Evolutionary conservation across 2,888 invertebrate species (phyloP).

Genomic region (Auanema freiburgensis): DNA sequence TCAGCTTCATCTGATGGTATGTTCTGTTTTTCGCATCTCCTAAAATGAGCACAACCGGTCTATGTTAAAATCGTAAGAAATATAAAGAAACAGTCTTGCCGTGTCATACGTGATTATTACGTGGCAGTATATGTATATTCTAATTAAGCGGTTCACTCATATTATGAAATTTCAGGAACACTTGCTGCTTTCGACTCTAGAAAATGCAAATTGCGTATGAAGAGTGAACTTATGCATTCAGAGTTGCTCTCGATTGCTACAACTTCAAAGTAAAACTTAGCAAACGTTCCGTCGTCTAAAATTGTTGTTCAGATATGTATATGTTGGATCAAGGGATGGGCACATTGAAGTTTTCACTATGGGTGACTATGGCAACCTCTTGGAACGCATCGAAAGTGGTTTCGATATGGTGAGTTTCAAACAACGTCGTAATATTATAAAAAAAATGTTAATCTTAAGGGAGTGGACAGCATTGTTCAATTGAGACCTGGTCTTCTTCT

Average conservation of each 20-base stretch:
- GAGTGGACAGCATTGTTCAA: constrained; percentile 34
- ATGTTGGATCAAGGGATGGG: constrained; percentile 51
- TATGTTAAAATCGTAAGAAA: no score
- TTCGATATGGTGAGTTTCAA: constrained; percentile 39
- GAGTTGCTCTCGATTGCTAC: constrained; percentile 34
- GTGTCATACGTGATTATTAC: no score
- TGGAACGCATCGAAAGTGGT: constrained; percentile 49
- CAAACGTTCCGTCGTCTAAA: background rate
- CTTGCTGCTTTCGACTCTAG: constrained; percentile 36
- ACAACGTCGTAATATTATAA: no score
- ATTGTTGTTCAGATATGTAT: constrained; percentile 35
- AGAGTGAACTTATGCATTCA: constrained; percentile 53
- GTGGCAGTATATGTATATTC: no score
- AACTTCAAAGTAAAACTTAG: background rate
- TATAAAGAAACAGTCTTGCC: no score
- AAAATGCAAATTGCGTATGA: constrained; percentile 38
- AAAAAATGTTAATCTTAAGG: constrained; percentile 16
- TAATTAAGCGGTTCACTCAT: no score
- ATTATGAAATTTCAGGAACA: constrained; percentile 12
- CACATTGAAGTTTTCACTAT: constrained; percentile 54
- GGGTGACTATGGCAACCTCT: constrained; percentile 52
- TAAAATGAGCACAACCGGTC: no score
- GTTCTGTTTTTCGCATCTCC: background rate
- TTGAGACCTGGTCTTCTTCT: constrained; percentile 32
- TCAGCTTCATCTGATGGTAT: constrained; percentile 41